phyloP scores from a whole-genome alignment of 2,113 vertebrate genomes.

The Halichoerus grypus region DNA sequence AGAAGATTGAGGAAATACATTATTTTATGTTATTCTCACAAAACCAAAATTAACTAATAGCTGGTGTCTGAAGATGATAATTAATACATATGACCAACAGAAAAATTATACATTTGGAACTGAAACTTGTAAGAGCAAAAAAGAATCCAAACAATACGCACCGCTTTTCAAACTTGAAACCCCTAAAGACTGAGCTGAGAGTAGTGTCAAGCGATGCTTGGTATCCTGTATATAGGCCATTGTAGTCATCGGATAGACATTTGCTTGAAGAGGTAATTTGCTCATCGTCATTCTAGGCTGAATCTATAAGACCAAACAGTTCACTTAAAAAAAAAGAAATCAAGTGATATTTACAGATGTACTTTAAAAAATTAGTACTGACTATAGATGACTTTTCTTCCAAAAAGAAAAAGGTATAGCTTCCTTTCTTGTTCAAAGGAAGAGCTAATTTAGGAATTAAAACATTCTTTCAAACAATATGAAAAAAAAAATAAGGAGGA shows the following conservation, averaged over 20 bases:
- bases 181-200: slow-evolving; percentile 94
- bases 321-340: slow-evolving; percentile 60
- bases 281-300: slow-evolving; percentile 91
- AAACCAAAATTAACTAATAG: neutral
- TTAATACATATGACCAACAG: neutral
- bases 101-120: neutral
- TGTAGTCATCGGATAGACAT: slow-evolving; percentile 95
- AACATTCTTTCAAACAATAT: slow-evolving; percentile 71
- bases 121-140: neutral
- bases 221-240: slow-evolving; percentile 93
- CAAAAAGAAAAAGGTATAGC: slow-evolving; percentile 49
- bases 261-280: slow-evolving; percentile 96
- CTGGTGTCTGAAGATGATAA: neutral
- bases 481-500: slow-evolving; percentile 64
- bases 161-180: slow-evolving; percentile 92
- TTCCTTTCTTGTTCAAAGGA: slow-evolving; percentile 70
- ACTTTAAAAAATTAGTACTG: slow-evolving; percentile 58
- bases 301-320: slow-evolving; percentile 88
- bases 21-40: neutral
- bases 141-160: slow-evolving; percentile 75
- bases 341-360: slow-evolving; percentile 67
- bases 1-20: neutral
- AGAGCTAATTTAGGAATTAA: slow-evolving; percentile 63
- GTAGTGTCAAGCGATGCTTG: slow-evolving; percentile 88
- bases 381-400: slow-evolving; percentile 60